Conservation (phyloP, 2,113 vertebrate species). For the Oryzias melastigma region DNA sequence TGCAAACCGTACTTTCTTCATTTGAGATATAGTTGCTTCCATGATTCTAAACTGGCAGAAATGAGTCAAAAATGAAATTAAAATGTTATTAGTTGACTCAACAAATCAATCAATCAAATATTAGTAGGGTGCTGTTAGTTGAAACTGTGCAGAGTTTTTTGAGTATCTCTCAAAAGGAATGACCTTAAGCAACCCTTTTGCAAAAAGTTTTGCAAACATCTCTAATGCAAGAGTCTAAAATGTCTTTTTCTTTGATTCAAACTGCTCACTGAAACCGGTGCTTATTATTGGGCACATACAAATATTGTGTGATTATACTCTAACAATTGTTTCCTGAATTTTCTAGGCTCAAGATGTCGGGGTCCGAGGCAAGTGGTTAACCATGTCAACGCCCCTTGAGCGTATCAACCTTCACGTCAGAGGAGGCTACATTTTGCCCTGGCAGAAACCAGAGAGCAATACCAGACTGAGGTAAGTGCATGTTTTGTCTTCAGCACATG, state of each 20-base stretch:
- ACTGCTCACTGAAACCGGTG: too few species aligned
- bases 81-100: not conserved
- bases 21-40: not conserved
- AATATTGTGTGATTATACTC: too few species aligned
- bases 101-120: not conserved
- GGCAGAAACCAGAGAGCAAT: constrained; percentile 63
- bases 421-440: constrained; percentile 67
- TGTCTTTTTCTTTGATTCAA: too few species aligned
- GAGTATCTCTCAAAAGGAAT: too few species aligned
- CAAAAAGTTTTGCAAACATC: too few species aligned
- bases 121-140: not conserved
- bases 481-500: not conserved
- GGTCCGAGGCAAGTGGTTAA: not conserved
- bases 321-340: constrained; percentile 7
- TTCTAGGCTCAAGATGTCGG: constrained; percentile 44
- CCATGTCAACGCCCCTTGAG: constrained; percentile 45
- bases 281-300: too few species aligned
- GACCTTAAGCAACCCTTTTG: too few species aligned
- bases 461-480: constrained; percentile 59
- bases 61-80: not conserved
- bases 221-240: too few species aligned
- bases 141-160: too few species aligned
- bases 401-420: constrained; percentile 69
- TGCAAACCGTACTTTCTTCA: not conserved
- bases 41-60: not conserved